Percentiles rank a stretch among this genome's conserved stretches.
Evolutionary conservation across 2,888 invertebrate species (phyloP).

Genomic region (Drosophila algonquin): DNA sequence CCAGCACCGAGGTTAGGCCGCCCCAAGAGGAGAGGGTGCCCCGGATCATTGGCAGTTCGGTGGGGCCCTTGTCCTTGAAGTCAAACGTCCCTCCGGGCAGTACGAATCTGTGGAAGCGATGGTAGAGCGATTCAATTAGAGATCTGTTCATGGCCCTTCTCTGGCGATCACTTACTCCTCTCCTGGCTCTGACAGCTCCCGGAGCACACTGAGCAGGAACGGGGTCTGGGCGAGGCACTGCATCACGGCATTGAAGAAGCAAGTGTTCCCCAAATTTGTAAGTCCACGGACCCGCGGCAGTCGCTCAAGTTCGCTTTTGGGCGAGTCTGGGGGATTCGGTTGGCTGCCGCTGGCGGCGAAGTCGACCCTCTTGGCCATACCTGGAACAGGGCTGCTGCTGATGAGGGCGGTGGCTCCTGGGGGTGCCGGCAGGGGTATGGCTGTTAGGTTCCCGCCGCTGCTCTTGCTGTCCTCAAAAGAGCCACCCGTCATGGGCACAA

Average conservation of each 20-base stretch:
- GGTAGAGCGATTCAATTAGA: not conserved
- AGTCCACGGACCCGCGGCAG: constrained; percentile 90
- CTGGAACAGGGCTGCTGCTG: constrained; percentile 62
- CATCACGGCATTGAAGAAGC: constrained; percentile 98
- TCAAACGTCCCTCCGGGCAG: constrained; percentile 90
- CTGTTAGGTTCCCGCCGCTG: constrained; percentile 12
- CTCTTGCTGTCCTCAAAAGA: constrained; percentile 3
- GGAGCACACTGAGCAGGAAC: constrained; percentile 88
- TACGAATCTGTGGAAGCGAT: constrained; percentile 84
- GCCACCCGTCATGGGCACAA: constrained; percentile 57
- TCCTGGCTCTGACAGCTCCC: constrained; percentile 88
- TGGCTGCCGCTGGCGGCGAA: not conserved
- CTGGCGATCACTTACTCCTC: constrained; percentile 84
- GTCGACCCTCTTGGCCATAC: constrained; percentile 79
- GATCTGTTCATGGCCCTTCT: no score
- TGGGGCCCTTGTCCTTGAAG: constrained; percentile 85
- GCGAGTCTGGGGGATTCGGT: not conserved
- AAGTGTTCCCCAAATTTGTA: constrained; percentile 96
- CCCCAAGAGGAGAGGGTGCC: constrained; percentile 89
- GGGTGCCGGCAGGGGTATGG: constrained; percentile 51
- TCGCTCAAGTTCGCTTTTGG: constrained; percentile 44
- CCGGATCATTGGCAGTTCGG: constrained; percentile 87
- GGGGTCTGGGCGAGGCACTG: constrained; percentile 96
- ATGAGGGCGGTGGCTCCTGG: not conserved
- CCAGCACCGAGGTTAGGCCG: constrained; percentile 87